A percentile compares a stretch with the other conserved stretches of the same genome.
Evolutionary conservation across 2,797 vertebrate genomes (phyloP).

Genomic region (Sebastes kiyomatsui): DNA sequence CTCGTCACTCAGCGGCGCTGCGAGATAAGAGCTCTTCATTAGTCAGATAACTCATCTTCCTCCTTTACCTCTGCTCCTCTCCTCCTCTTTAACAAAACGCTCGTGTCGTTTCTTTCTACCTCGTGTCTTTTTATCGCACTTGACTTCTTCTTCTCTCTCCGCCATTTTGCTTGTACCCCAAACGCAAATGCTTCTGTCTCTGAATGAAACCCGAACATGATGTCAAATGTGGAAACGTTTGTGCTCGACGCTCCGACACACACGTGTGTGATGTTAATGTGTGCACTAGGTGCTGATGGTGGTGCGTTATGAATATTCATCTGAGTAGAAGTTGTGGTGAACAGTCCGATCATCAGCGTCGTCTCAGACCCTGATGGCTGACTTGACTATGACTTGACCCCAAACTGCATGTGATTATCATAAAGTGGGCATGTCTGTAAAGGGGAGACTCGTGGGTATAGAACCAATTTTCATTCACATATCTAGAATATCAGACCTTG

Average conservation of each 20-base stretch:
- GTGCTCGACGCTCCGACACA: neutral
- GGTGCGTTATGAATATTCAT: neutral
- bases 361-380: neutral
- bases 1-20: neutral
- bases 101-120: neutral
- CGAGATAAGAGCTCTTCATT: constrained; percentile 43
- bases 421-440: too few relatives aligned
- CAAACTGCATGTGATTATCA: too few relatives aligned
- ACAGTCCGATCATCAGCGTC: neutral
- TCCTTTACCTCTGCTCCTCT: neutral
- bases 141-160: neutral
- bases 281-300: neutral
- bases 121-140: neutral
- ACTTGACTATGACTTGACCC: too few relatives aligned
- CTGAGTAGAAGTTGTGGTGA: neutral
- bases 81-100: neutral
- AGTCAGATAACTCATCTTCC: constrained; percentile 39
- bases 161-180: neutral
- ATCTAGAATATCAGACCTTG: too few relatives aligned
- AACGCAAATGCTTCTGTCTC: neutral
- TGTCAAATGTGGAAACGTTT: neutral
- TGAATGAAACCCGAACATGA: neutral
- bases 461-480: too few relatives aligned
- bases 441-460: too few relatives aligned
- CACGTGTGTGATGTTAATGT: neutral